Percentiles rank a stretch among this genome's conserved stretches.
Conservation (phyloP, 2,113 vertebrate species). For the Rana temporaria region DNA sequence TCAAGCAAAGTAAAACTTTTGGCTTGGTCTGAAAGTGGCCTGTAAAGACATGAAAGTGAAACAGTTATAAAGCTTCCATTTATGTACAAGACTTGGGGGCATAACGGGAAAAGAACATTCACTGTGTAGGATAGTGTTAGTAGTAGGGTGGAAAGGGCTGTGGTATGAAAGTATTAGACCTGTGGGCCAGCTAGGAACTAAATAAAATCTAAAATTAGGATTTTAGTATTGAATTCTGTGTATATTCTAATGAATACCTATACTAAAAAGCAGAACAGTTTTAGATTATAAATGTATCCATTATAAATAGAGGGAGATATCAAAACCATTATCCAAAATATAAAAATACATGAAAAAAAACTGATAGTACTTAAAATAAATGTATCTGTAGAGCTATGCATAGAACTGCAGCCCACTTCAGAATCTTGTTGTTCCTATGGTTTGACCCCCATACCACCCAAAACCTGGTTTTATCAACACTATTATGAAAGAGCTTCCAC, state of each 20-base stretch:
- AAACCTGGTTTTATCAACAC: too few species aligned
- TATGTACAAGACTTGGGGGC: conserved; percentile 3
- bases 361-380: too few species aligned
- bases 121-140: conserved; percentile 18
- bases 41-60: conserved; percentile 27
- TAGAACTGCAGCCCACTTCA: too few species aligned
- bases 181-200: conserved; percentile 18
- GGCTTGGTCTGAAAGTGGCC: background rate
- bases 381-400: too few species aligned
- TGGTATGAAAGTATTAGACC: background rate
- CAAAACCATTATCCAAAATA: too few species aligned
- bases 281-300: too few species aligned
- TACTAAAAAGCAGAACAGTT: background rate
- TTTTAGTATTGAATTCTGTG: background rate
- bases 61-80: conserved; percentile 16
- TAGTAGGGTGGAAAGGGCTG: background rate
- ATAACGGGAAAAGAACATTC: conserved; percentile 6
- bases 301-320: too few species aligned
- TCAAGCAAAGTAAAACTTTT: conserved; percentile 16
- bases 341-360: too few species aligned
- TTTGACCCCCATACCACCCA: too few species aligned
- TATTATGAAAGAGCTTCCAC: too few species aligned
- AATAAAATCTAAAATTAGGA: conserved; percentile 10
- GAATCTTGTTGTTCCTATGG: too few species aligned
- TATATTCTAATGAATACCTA: background rate